These are phyloP conservation scores for Platynereis dumerilii DNA, from an alignment of 2,888 invertebrate genomes.

Conservation along the genomic window DNA sequence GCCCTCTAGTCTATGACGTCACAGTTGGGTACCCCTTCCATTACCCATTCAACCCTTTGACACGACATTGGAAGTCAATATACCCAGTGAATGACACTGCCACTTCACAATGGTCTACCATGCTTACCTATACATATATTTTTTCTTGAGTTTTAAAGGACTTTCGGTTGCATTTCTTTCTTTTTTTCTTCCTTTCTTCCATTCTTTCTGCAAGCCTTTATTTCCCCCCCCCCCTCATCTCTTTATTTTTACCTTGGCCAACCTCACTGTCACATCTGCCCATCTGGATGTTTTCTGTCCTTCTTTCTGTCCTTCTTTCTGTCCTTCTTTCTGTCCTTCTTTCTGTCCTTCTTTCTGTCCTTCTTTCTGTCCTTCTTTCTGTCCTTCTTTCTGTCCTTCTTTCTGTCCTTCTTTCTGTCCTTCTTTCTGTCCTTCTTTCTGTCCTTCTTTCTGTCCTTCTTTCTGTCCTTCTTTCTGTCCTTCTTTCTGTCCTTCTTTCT, in stretches of 20 bases:
- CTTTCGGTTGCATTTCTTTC: too few relatives aligned
- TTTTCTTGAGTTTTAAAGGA: too few relatives aligned
- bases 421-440: not conserved
- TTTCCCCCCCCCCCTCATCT: not conserved
- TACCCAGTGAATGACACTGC: too few relatives aligned
- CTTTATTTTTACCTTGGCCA: not conserved
- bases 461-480: not conserved
- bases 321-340: not conserved
- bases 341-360: not conserved
- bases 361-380: not conserved
- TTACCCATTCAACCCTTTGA: too few relatives aligned
- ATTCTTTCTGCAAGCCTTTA: not conserved
- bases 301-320: not conserved
- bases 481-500: not conserved
- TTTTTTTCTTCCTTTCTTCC: conserved; percentile 3
- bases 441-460: not conserved
- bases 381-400: too few relatives aligned
- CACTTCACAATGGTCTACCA: not conserved
- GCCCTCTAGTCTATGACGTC: too few relatives aligned
- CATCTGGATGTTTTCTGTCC: not conserved
- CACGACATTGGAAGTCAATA: too few relatives aligned
- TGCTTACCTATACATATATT: too few relatives aligned
- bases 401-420: not conserved
- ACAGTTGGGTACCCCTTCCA: too few relatives aligned
- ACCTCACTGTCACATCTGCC: too few relatives aligned